A percentile compares a stretch with the other conserved stretches of the same genome.
These are phyloP conservation scores for Ctenopoma kingsleyae DNA, from an alignment of 2,797 vertebrate genomes.

Conservation along the genomic window DNA sequence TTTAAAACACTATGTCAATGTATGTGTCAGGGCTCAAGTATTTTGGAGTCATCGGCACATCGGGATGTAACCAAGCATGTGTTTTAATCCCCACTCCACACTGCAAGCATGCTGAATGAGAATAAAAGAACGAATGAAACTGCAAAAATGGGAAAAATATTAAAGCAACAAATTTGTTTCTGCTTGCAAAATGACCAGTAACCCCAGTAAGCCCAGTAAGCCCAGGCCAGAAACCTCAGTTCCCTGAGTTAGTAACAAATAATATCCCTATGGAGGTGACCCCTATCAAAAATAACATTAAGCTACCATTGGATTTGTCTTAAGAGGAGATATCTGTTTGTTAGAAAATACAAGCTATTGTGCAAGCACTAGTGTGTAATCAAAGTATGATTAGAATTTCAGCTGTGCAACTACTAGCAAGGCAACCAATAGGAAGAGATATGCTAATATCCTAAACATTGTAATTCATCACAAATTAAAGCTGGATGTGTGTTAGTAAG, in stretches of 20 bases:
- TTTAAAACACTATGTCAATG: slow-evolving; percentile 47
- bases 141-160: slow-evolving; percentile 55
- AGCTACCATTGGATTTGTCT: slow-evolving; percentile 64
- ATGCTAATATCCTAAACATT: slow-evolving; percentile 52
- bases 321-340: slow-evolving; percentile 54
- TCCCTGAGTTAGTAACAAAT: slow-evolving; percentile 89
- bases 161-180: slow-evolving; percentile 69
- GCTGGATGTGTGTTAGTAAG: slow-evolving; percentile 40
- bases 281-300: slow-evolving; percentile 67
- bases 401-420: slow-evolving; percentile 76
- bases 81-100: slow-evolving; percentile 29
- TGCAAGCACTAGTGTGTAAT: slow-evolving; percentile 72
- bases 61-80: slow-evolving; percentile 55
- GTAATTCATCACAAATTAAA: slow-evolving; percentile 54
- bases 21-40: slow-evolving; percentile 49
- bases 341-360: slow-evolving; percentile 72
- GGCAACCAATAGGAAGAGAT: slow-evolving; percentile 72
- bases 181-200: slow-evolving; percentile 64
- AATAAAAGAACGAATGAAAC: slow-evolving; percentile 31
- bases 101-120: slow-evolving; percentile 51
- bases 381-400: slow-evolving; percentile 62
- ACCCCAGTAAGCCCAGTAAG: slow-evolving; percentile 56
- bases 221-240: slow-evolving; percentile 79
- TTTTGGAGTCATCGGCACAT: slow-evolving; percentile 41
- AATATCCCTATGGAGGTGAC: slow-evolving; percentile 69